Percentiles rank a stretch among this genome's conserved stretches.
phyloP scores from a whole-genome alignment of 1,140 invertebrate genomes.

The Parapsyche elsis region DNA sequence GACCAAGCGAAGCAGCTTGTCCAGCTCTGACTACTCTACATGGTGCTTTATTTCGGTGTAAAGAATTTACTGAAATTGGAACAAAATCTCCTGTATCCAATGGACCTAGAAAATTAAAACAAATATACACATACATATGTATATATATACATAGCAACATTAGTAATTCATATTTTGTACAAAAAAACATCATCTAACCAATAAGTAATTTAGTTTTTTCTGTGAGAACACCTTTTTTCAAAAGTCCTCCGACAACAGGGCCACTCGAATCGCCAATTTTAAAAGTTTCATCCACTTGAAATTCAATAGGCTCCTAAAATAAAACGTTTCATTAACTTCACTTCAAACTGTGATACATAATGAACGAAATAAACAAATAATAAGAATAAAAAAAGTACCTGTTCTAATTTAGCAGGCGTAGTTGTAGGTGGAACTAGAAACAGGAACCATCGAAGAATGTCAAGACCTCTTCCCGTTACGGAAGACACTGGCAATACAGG shows the following conservation, averaged over 20 bases:
- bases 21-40: slow-evolving; percentile 88
- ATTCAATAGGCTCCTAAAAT: slow-evolving; percentile 78
- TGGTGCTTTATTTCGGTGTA: slow-evolving; percentile 91
- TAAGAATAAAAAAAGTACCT: slow-evolving; percentile 61
- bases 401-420: slow-evolving; percentile 76
- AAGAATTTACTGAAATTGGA: slow-evolving; percentile 81
- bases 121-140: slow-evolving; percentile 26
- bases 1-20: slow-evolving; percentile 90
- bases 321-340: slow-evolving; percentile 29
- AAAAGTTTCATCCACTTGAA: slow-evolving; percentile 95
- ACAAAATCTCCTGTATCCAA: slow-evolving; percentile 85
- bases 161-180: not conserved
- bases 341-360: not conserved
- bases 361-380: slow-evolving; percentile 15
- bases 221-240: slow-evolving; percentile 85
- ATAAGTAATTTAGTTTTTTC: slow-evolving; percentile 84
- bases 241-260: slow-evolving; percentile 88
- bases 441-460: slow-evolving; percentile 83
- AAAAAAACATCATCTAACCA: slow-evolving; percentile 63
- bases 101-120: slow-evolving; percentile 72
- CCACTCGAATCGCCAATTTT: slow-evolving; percentile 76
- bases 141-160: slow-evolving; percentile 33
- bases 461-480: slow-evolving; percentile 88
- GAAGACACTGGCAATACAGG: slow-evolving; percentile 97
- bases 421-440: slow-evolving; percentile 73